Conservation (phyloP, 2,888 invertebrate genomes). For the Acronicta psi region DNA sequence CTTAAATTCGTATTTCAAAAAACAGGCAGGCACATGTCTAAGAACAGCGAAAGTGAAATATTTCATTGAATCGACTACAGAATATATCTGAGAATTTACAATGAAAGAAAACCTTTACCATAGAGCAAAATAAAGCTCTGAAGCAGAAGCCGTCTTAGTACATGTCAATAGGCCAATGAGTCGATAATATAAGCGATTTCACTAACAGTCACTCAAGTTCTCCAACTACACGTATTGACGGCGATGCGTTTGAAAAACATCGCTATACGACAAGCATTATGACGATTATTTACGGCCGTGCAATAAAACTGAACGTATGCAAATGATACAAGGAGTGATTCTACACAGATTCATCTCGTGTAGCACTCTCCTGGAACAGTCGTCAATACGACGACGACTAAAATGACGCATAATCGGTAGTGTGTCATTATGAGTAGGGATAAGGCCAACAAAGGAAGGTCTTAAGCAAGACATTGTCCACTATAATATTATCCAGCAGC, state of each 20-base stretch:
- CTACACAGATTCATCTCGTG: slow-evolving; percentile 71
- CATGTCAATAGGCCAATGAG: slow-evolving; percentile 27
- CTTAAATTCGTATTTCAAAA: no score
- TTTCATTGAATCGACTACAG: no score
- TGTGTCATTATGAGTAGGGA: not conserved
- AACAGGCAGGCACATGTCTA: no score
- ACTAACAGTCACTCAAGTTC: slow-evolving; percentile 58
- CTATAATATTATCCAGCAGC: no score
- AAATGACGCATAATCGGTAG: slow-evolving; percentile 60
- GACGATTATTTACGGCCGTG: slow-evolving; percentile 65
- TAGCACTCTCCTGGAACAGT: slow-evolving; percentile 65
- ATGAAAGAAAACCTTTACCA: not conserved
- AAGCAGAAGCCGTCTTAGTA: slow-evolving; percentile 24
- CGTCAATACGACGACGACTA: slow-evolving; percentile 62
- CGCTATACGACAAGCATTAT: slow-evolving; percentile 58
- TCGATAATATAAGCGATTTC: slow-evolving; percentile 58
- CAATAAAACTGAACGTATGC: slow-evolving; percentile 73
- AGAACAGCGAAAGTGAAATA: no score
- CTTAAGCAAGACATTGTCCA: no score
- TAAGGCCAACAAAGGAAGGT: no score
- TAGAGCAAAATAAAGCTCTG: slow-evolving; percentile 8
- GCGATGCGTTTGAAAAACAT: slow-evolving; percentile 49
- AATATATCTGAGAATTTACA: not conserved
- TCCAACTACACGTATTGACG: slow-evolving; percentile 39
- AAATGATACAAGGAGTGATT: slow-evolving; percentile 74